Conservation (phyloP, 2,113 vertebrate genomes). For the Antechinus flavipes region DNA sequence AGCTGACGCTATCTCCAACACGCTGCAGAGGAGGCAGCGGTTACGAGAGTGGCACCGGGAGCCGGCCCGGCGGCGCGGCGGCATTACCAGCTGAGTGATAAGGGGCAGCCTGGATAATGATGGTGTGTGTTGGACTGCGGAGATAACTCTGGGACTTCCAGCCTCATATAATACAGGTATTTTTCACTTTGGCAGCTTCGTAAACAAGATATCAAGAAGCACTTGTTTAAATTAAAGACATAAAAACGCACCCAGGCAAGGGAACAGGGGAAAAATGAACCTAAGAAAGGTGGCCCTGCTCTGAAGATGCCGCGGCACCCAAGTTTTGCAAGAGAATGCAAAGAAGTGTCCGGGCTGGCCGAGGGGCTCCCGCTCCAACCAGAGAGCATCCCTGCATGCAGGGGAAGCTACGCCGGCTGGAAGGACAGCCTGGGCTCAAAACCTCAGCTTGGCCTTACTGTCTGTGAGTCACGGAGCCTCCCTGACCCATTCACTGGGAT, state of each 20-base stretch:
- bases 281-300: not conserved
- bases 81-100: slow-evolving; percentile 86
- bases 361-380: not conserved
- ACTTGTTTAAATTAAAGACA: slow-evolving; percentile 87
- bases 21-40: slow-evolving; percentile 70
- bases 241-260: slow-evolving; percentile 77
- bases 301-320: not conserved
- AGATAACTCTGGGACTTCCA: slow-evolving; percentile 88
- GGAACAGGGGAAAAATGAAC: slow-evolving; percentile 32
- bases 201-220: slow-evolving; percentile 91
- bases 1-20: slow-evolving; percentile 78
- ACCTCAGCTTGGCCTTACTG: not conserved
- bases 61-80: slow-evolving; percentile 59
- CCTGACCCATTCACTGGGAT: not conserved
- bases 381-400: not conserved
- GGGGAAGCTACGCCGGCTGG: not conserved
- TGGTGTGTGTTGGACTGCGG: slow-evolving; percentile 86
- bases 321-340: not conserved
- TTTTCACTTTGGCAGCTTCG: slow-evolving; percentile 92
- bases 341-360: not conserved
- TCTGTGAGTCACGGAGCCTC: not conserved
- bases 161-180: slow-evolving; percentile 90
- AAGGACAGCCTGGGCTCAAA: not conserved
- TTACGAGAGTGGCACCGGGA: slow-evolving; percentile 77
- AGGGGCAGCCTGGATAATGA: slow-evolving; percentile 88